A percentile compares a stretch with the other conserved stretches of the same genome.
Evolutionary conservation across 2,113 vertebrate species (phyloP).

Genomic region (Spea bombifrons): DNA sequence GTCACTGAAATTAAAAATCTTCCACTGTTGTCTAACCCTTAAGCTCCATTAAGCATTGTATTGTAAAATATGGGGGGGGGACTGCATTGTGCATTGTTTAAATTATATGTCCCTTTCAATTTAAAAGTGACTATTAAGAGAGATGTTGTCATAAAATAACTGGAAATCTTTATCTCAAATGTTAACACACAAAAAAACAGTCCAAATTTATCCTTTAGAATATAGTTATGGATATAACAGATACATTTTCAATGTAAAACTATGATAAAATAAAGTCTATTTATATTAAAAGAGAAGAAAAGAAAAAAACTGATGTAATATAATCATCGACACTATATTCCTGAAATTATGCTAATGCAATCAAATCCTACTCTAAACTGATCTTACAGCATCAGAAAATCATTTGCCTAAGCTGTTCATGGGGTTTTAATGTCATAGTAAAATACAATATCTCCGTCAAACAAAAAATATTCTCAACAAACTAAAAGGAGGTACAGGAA

Average conservation of each 20-base stretch:
- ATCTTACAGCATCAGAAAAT: slow-evolving; percentile 26
- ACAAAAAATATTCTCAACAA: slow-evolving; percentile 9
- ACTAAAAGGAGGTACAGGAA: slow-evolving; percentile 1
- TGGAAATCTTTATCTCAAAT: too few relatives aligned
- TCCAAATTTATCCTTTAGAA: neutral
- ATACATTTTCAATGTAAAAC: neutral
- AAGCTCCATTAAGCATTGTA: too few relatives aligned
- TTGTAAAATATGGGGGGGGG: too few relatives aligned
- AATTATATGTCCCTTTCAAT: too few relatives aligned
- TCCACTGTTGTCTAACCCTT: too few relatives aligned
- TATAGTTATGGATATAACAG: neutral
- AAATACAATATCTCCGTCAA: slow-evolving; percentile 14
- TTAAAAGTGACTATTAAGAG: too few relatives aligned
- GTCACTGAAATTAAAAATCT: too few relatives aligned
- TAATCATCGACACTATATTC: slow-evolving; percentile 13
- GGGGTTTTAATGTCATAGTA: slow-evolving; percentile 31
- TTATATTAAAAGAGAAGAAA: slow-evolving; percentile 2
- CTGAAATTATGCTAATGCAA: slow-evolving; percentile 45
- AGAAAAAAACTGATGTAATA: slow-evolving; percentile 10
- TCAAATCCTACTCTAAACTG: slow-evolving; percentile 30
- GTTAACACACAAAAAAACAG: too few relatives aligned
- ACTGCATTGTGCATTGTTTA: too few relatives aligned
- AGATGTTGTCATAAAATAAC: too few relatives aligned
- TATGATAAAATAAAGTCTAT: neutral
- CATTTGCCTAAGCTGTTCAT: slow-evolving; percentile 24